phyloP scores from a whole-genome alignment of 1,140 invertebrate species.

The Tetramorium alpestre region DNA sequence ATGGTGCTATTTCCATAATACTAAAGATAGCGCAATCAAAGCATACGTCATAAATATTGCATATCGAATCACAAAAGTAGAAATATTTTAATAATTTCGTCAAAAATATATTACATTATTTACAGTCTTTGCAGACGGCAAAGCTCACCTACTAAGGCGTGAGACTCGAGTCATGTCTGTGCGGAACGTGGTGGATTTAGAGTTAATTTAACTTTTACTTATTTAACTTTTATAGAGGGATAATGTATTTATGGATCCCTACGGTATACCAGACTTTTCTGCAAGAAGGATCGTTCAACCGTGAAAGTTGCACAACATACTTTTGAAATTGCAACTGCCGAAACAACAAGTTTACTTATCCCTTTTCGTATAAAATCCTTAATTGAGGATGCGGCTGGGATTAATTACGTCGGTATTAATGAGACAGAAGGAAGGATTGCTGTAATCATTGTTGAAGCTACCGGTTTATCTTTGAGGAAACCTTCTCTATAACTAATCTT shows the following conservation, averaged over 20 bases:
- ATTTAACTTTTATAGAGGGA: slow-evolving; percentile 65
- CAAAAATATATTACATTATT: slow-evolving; percentile 26
- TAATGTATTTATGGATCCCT: slow-evolving; percentile 63
- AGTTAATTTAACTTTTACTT: slow-evolving; percentile 72
- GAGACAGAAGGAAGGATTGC: neutral
- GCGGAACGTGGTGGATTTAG: slow-evolving; percentile 55
- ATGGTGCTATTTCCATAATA: neutral
- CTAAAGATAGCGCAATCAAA: neutral
- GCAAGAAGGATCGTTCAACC: slow-evolving; percentile 33
- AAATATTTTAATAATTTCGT: slow-evolving; percentile 11
- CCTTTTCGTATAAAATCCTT: slow-evolving; percentile 5
- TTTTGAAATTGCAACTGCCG: slow-evolving; percentile 42
- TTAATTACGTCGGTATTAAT: slow-evolving; percentile 14
- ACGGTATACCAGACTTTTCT: slow-evolving; percentile 33
- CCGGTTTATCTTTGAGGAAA: neutral
- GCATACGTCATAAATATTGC: neutral
- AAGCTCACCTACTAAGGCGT: slow-evolving; percentile 28
- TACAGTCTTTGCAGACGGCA: slow-evolving; percentile 19
- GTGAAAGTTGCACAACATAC: slow-evolving; percentile 50
- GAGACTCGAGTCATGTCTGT: slow-evolving; percentile 39
- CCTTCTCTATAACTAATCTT: slow-evolving; percentile 1
- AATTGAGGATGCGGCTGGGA: neutral
- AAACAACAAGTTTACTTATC: slow-evolving; percentile 32
- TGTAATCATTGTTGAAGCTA: neutral
- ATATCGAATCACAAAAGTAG: neutral